Evolutionary conservation across 2,113 vertebrate genomes (phyloP), one percentile per base, ranked within the genome.

Genomic region (Phocoena sinus): DNA sequence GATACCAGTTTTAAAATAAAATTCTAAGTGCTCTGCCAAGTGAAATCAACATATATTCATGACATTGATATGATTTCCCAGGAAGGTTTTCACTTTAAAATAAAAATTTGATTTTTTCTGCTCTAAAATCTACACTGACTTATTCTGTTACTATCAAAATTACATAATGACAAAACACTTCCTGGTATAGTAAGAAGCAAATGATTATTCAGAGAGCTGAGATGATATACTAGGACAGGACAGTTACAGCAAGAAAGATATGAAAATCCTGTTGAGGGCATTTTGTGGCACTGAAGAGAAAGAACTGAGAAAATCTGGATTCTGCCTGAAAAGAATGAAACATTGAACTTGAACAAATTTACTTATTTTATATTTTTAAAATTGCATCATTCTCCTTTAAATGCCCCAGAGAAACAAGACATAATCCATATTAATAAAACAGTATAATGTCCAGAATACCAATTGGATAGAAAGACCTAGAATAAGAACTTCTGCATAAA

Each of bases 1-100:
- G n/a, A 71, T 33, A 82, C 5, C n/a, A 89, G 47, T 86, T 93
- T 94, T 86, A 89, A 95, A 93, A 94, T 95, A 60, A 96, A 96
- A 93, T 77, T 31, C 33, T 28, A 77, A 33, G 73, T 63, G 6
- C 26, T 88, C 76, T 93, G 68, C 53, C 87, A 94, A 77, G 62
- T 94, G 74, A 80, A 85, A 88, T 81, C 65, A 84, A 88, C 41
- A 60, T 28, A 70, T 63, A 94, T 74, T 94, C 50, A 70, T 62
- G 89, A 89, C 73, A 84, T 0, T 53, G 65, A 68, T 63, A 31
- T 53, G 70, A 91, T 41, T 76, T 89, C 47, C 33, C 8, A 38
- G 44, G 44, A 97, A 94, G 58, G 58, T 79, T 76, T 89, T 91
- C n/a, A 95, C 58, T 89, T 91, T 44, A 70, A 3, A 47, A 85